Base-by-base conservation (phyloP, 2,888 invertebrate genomes). In the Dione juno region DNA sequence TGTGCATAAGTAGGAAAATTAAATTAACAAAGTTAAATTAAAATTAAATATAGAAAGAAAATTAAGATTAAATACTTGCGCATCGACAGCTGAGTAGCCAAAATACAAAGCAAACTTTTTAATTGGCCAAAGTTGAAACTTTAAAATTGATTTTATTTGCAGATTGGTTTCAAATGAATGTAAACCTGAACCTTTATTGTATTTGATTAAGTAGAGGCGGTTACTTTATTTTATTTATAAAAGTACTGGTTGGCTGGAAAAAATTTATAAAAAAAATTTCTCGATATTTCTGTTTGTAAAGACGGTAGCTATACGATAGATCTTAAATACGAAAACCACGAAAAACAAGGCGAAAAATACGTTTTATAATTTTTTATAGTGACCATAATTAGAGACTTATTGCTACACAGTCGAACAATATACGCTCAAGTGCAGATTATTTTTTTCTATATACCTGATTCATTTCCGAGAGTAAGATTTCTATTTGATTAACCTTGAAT, bases 401-500 rank as follows among this genome's bases (percentile, higher is more conserved):
- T 37, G n/a, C 10, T 35, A 37, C 0, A 6, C 16, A 57, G 3
- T 37, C 7, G 16, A 16, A 57, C 7, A 37, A 54, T 54, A n/a
- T 9, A 37, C 3, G 35, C 35, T n/a, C n/a, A 54, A 14, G 35
- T 54, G n/a, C 5, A 16, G 10, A 35, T n/a, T 37, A 54, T 37
- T 53, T 19, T 53, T 28, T 8, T 28, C 28, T 53, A 45, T 45
- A 45, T n/a, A 16, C 16, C 8, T 35, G 8, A 35, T 21, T 43
- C 9, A 71, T 69, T 69, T 67, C 72, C 67, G 67, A 69, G 66
- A 67, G 52, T 59, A 54, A 19, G 63, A 65, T 58, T 69, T 72
- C 65, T 67, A 70, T 72, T 69, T 59, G 54, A 72, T 67, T 67
- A 63, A 70, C 65, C 67, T 74, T 70, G 67, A 74, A 66, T 61